A percentile compares a stretch with the other conserved stretches of the same genome.
Conservation (phyloP, 1,140 invertebrate species). For the Anastatus disparis region DNA sequence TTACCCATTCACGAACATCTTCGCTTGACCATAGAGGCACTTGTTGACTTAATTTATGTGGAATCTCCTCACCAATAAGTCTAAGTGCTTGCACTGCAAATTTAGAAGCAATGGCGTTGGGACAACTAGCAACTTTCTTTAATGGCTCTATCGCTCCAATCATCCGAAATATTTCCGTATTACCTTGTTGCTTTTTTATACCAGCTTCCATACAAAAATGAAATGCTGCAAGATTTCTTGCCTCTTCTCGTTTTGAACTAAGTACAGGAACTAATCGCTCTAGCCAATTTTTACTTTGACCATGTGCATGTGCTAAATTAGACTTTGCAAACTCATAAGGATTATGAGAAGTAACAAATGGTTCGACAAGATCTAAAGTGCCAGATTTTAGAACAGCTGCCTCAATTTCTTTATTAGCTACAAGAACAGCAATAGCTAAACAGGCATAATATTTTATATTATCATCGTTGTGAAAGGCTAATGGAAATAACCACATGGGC, state of each 20-base stretch:
- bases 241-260: slow-evolving; percentile 94
- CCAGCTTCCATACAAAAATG: slow-evolving; percentile 99
- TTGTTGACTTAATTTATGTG: slow-evolving; percentile 97
- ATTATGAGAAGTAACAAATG: slow-evolving; percentile 93
- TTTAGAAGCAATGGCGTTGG: slow-evolving; percentile 97
- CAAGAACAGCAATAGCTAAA: slow-evolving; percentile 94
- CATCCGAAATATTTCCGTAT: slow-evolving; percentile 92
- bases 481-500: slow-evolving; percentile 97
- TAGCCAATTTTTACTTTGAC: slow-evolving; percentile 96
- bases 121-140: slow-evolving; percentile 96
- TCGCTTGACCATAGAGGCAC: slow-evolving; percentile 97
- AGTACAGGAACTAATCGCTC: slow-evolving; percentile 93
- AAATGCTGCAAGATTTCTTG: slow-evolving; percentile 95
- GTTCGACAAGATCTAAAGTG: slow-evolving; percentile 94
- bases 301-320: slow-evolving; percentile 91
- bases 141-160: slow-evolving; percentile 96
- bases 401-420: slow-evolving; percentile 98
- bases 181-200: slow-evolving; percentile 96
- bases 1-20: slow-evolving; percentile 98
- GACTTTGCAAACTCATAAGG: slow-evolving; percentile 95
- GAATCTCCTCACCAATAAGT: slow-evolving; percentile 95
- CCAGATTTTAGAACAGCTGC: slow-evolving; percentile 94
- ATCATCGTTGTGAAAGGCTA: slow-evolving; percentile 96
- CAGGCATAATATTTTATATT: slow-evolving; percentile 99
- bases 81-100: slow-evolving; percentile 95